Evolutionary conservation across 1,140 invertebrate species (phyloP), one percentile per base, ranked within the genome.

Genomic region (Drosophila rhopaloa): DNA sequence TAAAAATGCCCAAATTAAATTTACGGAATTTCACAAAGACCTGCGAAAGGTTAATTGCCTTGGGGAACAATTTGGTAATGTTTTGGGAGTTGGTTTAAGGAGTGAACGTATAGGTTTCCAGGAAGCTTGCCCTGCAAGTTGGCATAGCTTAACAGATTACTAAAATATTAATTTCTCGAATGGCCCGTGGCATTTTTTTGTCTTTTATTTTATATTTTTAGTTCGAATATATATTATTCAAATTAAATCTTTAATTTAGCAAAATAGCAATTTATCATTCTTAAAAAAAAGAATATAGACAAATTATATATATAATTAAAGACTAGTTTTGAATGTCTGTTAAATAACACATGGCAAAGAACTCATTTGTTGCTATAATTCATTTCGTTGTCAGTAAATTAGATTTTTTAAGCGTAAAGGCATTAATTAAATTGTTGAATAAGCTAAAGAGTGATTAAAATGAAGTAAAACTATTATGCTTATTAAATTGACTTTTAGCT

Each of bases 1-100:
- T 60, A 44, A 37, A 60, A 60, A 60, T 63, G 55, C 29, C 29
- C 29, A 60, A 63, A 63, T 63, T 63, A 37, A 63, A 44, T 63
- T 59, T 44, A 10, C 16, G 16, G 5, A 43, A 59, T 43, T 35
- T 60, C 10, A 13, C 9, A 35, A 43, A 9, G 16, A 38, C n/a
- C 37, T n/a, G 13, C 27, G 14, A 35, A 50, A 35, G 16, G 10
- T 50, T 38, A 41, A 50, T 67, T 43, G 37, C 59, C 46, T 35
- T 11, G 2, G 63, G 63, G 29, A 60, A 13, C 19, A 46, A 16
- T 60, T 60, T 8, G 0, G 11, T 4, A 10, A 19, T 32, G 24
- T 55, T 16, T 40, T 11, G 48, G 48, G 58, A 35, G 11, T 27
- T 27, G 24, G 10, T 27, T 61, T 16, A 32, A 35, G 3, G 16